Evolutionary conservation across 2,113 vertebrate species (phyloP), one percentile per base, ranked within the genome.

Genomic region (Bostrychus sinensis): DNA sequence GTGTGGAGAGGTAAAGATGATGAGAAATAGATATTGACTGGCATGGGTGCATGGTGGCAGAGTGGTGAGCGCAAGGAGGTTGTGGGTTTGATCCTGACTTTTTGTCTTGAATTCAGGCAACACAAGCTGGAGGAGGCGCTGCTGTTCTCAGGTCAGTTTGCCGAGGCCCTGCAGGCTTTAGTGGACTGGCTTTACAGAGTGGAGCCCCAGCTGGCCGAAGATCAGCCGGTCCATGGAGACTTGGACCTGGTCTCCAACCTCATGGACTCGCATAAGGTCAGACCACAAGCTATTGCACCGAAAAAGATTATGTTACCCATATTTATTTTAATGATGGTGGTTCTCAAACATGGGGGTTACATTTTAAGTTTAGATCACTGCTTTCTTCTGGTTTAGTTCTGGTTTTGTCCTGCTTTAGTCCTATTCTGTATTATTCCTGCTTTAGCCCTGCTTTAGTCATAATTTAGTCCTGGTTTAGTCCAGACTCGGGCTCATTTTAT

Each of bases 91-190:
- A n/a, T n/a, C n/a, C n/a, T n/a, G n/a, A n/a, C 26, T 3, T 25
- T 17, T 0, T 58, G 28, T 48, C 4, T 19, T 39, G 22, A 4
- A 0, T 19, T 1, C 89, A 99, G 97, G 89, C 97, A 99, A 75
- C 96, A 99, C 92, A 99, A 99, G 82, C 90, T 99, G 86, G 97
- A 99, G 66, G 97, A 99, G 88, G 97, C 97, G 0, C 92, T 99
- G 34, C 90, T 99, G 76, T 99, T 99, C 91, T 99, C 97, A 0
- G 97, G 97, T 2, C 97, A 99, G 89, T 99, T 99, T 84, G 95
- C 97, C 36, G 97, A 99, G 10, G 97, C 97, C 0, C 91, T 99
- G 41, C 97, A 99, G 85, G 97, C 95, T 0, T 75, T 99, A 78
- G 97, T 99, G 36, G 97, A 99, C 84, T 99, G 97, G 97, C 82